These are phyloP conservation scores for Heterodera carotae DNA, from an alignment of 1,140 invertebrate genomes.

Conservation along the genomic window DNA sequence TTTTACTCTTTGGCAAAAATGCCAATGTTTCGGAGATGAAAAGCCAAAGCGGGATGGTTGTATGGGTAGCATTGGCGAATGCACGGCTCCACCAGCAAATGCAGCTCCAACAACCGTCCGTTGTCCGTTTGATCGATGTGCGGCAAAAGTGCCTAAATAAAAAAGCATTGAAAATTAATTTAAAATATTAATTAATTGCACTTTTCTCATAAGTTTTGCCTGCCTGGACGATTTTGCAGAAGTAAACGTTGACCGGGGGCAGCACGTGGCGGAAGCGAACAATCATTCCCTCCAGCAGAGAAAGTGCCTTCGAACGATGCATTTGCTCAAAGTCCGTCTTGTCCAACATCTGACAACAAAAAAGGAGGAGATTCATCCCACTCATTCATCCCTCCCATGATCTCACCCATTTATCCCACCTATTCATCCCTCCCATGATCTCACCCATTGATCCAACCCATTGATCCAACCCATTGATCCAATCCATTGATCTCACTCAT, in stretches of 20 bases:
- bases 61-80: slow-evolving; percentile 54
- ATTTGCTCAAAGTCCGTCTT: slow-evolving; percentile 38
- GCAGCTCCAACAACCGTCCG: slow-evolving; percentile 35
- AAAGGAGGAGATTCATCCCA: background rate
- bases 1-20: slow-evolving; percentile 34
- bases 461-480: background rate
- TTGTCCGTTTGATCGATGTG: slow-evolving; percentile 43
- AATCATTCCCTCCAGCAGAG: slow-evolving; percentile 33
- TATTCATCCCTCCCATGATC: background rate
- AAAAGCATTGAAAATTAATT: too few species aligned
- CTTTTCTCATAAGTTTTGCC: slow-evolving; percentile 18
- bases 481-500: too few species aligned
- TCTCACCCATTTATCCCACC: background rate
- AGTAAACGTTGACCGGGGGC: slow-evolving; percentile 41
- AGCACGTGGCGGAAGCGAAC: slow-evolving; percentile 15
- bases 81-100: slow-evolving; percentile 51
- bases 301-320: background rate
- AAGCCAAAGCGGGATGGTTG: slow-evolving; percentile 58
- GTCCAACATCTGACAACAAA: slow-evolving; percentile 19
- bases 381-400: background rate
- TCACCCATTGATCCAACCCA: background rate
- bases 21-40: slow-evolving; percentile 57
- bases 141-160: slow-evolving; percentile 46
- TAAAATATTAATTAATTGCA: slow-evolving; percentile 32
- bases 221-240: slow-evolving; percentile 53